Percentiles rank a stretch among this genome's conserved stretches.
Conservation (phyloP, 2,797 vertebrate species). For the Spondyliosoma cantharus region DNA sequence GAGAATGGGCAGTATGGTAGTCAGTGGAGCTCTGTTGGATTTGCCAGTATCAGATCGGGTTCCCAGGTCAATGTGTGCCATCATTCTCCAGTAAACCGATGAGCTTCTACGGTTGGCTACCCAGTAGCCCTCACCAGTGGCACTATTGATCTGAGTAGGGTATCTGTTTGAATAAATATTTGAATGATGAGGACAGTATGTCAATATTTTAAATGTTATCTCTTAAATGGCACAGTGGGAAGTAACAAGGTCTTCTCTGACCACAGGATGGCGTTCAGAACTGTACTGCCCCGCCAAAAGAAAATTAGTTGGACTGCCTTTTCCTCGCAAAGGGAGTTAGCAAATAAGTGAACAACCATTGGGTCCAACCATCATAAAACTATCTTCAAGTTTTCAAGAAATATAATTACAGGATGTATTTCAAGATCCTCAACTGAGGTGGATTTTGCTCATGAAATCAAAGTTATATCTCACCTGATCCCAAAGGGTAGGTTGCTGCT, state of each 20-base stretch:
- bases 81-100: rapidly evolving
- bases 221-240: too few relatives aligned
- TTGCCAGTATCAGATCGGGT: conserved; percentile 62
- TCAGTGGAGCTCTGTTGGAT: conserved; percentile 58
- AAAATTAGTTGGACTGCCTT: too few relatives aligned
- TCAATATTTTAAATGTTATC: neutral
- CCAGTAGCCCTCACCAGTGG: neutral
- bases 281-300: too few relatives aligned
- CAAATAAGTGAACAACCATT: too few relatives aligned
- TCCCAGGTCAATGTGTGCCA: conserved; percentile 64
- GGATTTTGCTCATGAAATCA: neutral
- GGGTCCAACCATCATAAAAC: too few relatives aligned
- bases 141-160: rapidly evolving
- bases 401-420: neutral
- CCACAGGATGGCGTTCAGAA: too few relatives aligned
- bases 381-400: too few relatives aligned
- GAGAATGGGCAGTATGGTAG: conserved; percentile 31
- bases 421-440: too few relatives aligned
- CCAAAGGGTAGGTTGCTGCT: conserved; percentile 25
- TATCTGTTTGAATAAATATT: conserved; percentile 19
- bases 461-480: conserved; percentile 13
- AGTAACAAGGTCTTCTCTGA: neutral
- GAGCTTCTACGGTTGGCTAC: neutral
- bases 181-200: neutral
- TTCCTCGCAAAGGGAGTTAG: too few relatives aligned